A percentile compares a stretch with the other conserved stretches of the same genome.
These are phyloP conservation scores for Felis chaus DNA, from an alignment of 2,113 vertebrate species.

Conservation along the genomic window DNA sequence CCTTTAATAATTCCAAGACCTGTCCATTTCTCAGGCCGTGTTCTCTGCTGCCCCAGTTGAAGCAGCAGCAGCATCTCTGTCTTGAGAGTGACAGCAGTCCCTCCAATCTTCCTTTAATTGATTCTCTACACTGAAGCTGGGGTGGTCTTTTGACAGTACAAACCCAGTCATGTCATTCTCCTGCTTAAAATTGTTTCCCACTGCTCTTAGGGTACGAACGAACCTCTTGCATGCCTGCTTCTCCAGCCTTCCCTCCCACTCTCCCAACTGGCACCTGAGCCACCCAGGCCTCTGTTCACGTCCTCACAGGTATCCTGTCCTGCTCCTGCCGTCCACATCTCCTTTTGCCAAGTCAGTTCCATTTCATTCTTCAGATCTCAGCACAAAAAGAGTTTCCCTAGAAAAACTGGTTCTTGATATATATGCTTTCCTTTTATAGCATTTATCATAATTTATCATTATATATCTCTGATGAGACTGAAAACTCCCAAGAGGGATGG, in stretches of 20 bases:
- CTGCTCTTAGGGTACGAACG: neutral
- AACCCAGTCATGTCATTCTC: neutral
- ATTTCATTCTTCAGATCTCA: neutral
- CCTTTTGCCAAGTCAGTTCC: neutral
- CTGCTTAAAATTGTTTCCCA: neutral
- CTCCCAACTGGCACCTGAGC: neutral
- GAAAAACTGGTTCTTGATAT: neutral
- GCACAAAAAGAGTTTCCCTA: neutral
- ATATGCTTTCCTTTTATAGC: neutral
- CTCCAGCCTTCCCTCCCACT: neutral
- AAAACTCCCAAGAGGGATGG: neutral
- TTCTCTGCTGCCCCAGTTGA: neutral
- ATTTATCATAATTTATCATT: constrained; percentile 21
- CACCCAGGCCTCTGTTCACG: neutral
- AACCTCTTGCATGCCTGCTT: neutral
- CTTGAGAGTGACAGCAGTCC: neutral
- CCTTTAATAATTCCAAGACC: neutral
- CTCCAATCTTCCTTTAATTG: neutral
- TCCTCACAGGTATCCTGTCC: neutral
- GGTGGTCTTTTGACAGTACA: neutral
- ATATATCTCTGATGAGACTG: neutral
- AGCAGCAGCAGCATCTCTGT: neutral
- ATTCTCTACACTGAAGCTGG: neutral
- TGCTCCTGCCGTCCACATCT: neutral
- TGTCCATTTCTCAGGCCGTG: neutral